Evolutionary conservation across 2,888 invertebrate genomes (phyloP), one percentile per base, ranked within the genome.

Genomic region (Lomographa bimaculata): DNA sequence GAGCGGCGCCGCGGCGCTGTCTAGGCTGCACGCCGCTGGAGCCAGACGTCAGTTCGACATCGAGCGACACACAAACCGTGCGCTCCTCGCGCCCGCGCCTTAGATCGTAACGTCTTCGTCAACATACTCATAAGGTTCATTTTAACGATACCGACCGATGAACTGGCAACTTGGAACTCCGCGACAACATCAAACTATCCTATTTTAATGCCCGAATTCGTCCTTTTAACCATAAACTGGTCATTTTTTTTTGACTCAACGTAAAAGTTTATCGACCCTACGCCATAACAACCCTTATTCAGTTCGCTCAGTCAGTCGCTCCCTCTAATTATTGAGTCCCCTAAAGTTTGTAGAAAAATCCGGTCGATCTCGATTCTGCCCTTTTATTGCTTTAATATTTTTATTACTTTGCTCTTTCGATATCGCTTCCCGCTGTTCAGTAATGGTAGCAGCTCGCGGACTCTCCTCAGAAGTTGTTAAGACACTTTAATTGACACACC

Each of bases 311-410:
- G 68, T 68, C 72, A 67, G 75, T 80, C 79, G 82, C 82, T 80
- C 86, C 86, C 87, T 83, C 79, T 79, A 85, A 86, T 86, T 85
- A 86, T 85, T 79, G 74, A 79, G 81, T 84, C 85, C 86, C 87
- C 85, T 79, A 80, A 83, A 84, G 71, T 84, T 82, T 73, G 71
- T 78, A 69, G 76, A 77, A 59, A 75, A 77, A 74, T 71, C 63
- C 66, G 57, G 65, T 67, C 68, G 68, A 69, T 78, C 74, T 71
- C 71, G 52, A 70, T 72, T 71, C 70, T 60, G 69, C 70, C 68
- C 70, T 79, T 78, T 77, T 74, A 77, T 73, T 67, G 68, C 72
- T 71, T 63, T 64, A 70, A 73, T 79, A 77, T 79, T 84, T 79
- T 79, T 79, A 78, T 76, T 77, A 74, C 64, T 60, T 47, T 57